Conservation (phyloP, 2,797 vertebrate genomes). For the Propithecus perrieri region DNA sequence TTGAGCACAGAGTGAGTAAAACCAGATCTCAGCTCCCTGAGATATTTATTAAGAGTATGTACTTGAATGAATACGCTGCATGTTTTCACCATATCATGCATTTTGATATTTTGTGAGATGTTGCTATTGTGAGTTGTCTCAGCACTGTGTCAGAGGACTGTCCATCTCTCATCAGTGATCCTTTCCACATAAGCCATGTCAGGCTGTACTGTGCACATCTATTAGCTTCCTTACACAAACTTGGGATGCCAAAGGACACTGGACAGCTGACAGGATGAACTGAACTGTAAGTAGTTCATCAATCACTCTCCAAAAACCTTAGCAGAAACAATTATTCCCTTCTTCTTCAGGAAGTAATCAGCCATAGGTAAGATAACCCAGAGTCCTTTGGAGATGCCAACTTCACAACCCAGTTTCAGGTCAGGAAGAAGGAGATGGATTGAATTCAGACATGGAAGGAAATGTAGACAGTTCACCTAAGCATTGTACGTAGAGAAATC, state of each 20-base stretch:
- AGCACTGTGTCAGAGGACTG: background rate
- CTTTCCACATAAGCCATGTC: background rate
- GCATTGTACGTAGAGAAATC: background rate
- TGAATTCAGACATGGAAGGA: background rate
- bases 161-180: background rate
- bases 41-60: background rate
- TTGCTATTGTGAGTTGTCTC: background rate
- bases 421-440: background rate
- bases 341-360: conserved; percentile 16
- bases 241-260: background rate
- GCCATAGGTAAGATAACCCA: background rate
- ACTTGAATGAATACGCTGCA: background rate
- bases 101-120: background rate
- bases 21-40: background rate
- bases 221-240: background rate
- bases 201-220: background rate
- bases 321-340: background rate
- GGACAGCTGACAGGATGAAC: background rate
- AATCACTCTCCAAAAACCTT: background rate
- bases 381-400: background rate
- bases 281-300: background rate
- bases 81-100: background rate
- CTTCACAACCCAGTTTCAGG: background rate
- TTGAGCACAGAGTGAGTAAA: background rate
- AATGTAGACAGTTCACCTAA: background rate